phyloP scores from a whole-genome alignment of 2,888 invertebrate species.

The Tridacna crocea region DNA sequence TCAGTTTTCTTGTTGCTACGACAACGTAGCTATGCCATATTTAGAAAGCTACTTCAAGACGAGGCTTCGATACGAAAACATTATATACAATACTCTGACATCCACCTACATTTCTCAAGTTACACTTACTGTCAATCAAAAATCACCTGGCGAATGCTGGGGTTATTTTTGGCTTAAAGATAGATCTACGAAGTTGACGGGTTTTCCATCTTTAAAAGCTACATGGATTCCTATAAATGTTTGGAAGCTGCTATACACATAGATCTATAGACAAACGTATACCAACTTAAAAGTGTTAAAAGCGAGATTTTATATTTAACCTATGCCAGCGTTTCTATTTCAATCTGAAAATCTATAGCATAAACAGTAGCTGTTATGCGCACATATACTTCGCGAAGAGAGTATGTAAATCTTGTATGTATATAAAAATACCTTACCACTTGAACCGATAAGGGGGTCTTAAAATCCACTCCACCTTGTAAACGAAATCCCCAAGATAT shows the following conservation, averaged over 20 bases:
- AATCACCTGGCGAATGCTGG: background rate
- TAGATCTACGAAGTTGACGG: no score
- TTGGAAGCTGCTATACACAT: no score
- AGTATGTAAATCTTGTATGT: conserved; percentile 20
- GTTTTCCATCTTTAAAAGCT: no score
- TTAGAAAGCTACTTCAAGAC: conserved; percentile 12
- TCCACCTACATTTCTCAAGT: conserved; percentile 16
- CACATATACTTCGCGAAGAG: conserved; percentile 10
- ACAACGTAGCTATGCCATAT: conserved; percentile 16
- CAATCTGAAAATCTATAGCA: conserved; percentile 15
- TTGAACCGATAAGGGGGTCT: conserved; percentile 81
- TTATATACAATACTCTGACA: background rate
- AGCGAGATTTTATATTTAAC: no score
- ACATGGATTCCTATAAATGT: no score
- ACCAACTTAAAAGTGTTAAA: no score
- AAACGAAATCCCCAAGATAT: conserved; percentile 83
- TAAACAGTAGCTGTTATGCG: conserved; percentile 17
- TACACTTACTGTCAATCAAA: conserved; percentile 30
- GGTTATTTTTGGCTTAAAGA: no score
- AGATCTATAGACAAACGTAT: no score
- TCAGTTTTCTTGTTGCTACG: conserved; percentile 28
- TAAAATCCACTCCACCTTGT: conserved; percentile 83
- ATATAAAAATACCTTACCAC: conserved; percentile 84
- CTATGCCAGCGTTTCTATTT: conserved; percentile 25
- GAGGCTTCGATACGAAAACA: conserved; percentile 3